These are phyloP conservation scores for Montipora capricornis DNA, from an alignment of 64 coral and sea anemone genomes.

Conservation along the genomic window DNA sequence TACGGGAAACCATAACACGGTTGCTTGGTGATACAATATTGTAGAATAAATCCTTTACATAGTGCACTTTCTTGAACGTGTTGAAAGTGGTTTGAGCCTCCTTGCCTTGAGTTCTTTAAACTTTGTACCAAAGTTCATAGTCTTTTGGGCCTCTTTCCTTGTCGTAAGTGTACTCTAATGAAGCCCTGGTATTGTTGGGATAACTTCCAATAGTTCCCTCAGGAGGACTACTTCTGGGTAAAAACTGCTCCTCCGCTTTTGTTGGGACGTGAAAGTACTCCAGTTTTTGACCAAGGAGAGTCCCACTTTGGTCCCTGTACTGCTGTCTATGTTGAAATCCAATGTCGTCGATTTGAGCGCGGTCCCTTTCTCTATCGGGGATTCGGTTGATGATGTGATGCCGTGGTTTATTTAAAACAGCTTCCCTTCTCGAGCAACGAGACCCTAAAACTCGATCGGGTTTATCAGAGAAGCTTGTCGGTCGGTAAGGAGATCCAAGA, in stretches of 20 bases:
- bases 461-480: constrained; percentile 88
- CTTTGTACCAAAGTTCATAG: constrained; percentile 89
- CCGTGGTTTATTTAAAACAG: constrained; percentile 77
- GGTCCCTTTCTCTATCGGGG: constrained; percentile 91
- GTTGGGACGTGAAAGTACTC: constrained; percentile 94
- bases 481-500: constrained; percentile 75
- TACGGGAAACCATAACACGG: too few species aligned
- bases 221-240: constrained; percentile 39
- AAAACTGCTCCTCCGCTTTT: constrained; percentile 84
- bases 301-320: constrained; percentile 88
- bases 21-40: too few species aligned
- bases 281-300: constrained; percentile 76
- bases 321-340: constrained; percentile 86
- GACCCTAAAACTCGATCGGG: constrained; percentile 92
- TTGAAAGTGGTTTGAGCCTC: too few species aligned
- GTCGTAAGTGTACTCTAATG: constrained; percentile 86
- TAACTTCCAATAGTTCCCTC: constrained; percentile 64
- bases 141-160: constrained; percentile 89
- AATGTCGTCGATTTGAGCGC: constrained; percentile 67
- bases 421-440: constrained; percentile 74
- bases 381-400: constrained; percentile 86
- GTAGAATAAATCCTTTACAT: too few species aligned
- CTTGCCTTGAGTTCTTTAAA: neutral
- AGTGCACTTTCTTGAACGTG: too few species aligned
- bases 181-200: constrained; percentile 78